A percentile compares a stretch with the other conserved stretches of the same genome.
phyloP scores from a whole-genome alignment of 1,140 invertebrate species.

The Heliothis virescens region DNA sequence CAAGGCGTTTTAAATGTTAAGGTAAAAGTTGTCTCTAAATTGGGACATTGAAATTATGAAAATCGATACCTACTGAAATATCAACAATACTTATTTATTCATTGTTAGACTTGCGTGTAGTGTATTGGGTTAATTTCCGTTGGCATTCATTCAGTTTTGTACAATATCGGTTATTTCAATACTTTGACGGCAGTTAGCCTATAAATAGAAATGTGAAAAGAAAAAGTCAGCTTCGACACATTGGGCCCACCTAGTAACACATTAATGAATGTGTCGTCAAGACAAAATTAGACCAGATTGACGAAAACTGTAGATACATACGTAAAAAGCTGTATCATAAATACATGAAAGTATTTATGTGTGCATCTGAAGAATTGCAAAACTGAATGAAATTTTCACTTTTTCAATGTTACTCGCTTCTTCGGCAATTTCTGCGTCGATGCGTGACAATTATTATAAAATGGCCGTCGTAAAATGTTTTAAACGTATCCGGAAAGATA shows the following conservation, averaged over 20 bases:
- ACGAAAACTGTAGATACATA: too few relatives aligned
- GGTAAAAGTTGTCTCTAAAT: too few relatives aligned
- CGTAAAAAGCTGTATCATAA: background rate
- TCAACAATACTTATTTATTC: slow-evolving; percentile 5
- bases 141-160: slow-evolving; percentile 38
- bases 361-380: background rate
- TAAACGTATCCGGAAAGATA: too few relatives aligned
- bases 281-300: slow-evolving; percentile 10
- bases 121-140: background rate
- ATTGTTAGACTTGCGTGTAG: background rate
- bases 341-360: background rate
- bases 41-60: too few relatives aligned
- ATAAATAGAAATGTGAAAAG: slow-evolving; percentile 23
- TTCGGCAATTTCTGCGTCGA: too few relatives aligned
- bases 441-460: too few relatives aligned
- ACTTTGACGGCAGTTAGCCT: slow-evolving; percentile 16
- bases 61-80: background rate
- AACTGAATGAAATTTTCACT: too few relatives aligned
- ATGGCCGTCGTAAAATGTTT: too few relatives aligned
- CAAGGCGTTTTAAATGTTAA: too few relatives aligned
- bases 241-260: slow-evolving; percentile 7
- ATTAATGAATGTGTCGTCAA: slow-evolving; percentile 15
- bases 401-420: too few relatives aligned
- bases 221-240: background rate
- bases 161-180: slow-evolving; percentile 16